Conservation (phyloP, 2,797 vertebrate genomes). For the Poliocrania exsul region DNA sequence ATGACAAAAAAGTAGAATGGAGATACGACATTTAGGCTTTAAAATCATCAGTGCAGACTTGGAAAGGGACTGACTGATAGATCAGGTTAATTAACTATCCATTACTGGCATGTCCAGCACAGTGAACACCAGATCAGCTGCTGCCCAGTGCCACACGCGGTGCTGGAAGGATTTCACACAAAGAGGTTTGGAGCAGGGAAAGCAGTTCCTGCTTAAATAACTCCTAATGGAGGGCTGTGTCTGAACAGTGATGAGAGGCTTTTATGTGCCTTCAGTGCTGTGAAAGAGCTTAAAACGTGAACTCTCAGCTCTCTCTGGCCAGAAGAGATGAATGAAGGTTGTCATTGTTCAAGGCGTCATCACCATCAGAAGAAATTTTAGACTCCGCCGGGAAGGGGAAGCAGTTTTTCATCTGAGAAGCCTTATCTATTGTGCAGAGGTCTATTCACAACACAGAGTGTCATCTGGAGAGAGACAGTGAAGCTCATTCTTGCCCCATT, state of each 20-base stretch:
- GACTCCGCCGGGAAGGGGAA: constrained; percentile 1
- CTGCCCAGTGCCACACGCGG: neutral
- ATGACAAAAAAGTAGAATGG: neutral
- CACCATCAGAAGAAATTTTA: constrained; percentile 45
- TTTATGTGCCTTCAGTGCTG: constrained; percentile 3
- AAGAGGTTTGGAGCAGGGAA: constrained; percentile 12
- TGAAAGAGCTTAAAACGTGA: constrained; percentile 49
- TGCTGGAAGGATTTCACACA: neutral
- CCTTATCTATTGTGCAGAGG: constrained; percentile 19
- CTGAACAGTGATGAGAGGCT: constrained; percentile 46
- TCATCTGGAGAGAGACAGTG: neutral
- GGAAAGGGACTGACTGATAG: neutral
- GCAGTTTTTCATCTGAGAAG: constrained; percentile 44
- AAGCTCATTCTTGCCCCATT: neutral
- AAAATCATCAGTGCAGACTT: neutral
- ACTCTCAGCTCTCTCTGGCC: constrained; percentile 37
- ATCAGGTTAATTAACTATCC: neutral
- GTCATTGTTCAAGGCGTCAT: constrained; percentile 43
- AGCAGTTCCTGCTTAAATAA: constrained; percentile 19
- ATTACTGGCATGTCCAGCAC: neutral
- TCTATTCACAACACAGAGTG: neutral
- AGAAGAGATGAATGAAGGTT: constrained; percentile 59
- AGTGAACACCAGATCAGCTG: neutral
- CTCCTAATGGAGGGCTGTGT: constrained; percentile 29
- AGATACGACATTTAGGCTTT: neutral